Evolutionary conservation across 2,888 invertebrate genomes (phyloP), one percentile per base, ranked within the genome.

Genomic region (Stenolophus ochropezus): DNA sequence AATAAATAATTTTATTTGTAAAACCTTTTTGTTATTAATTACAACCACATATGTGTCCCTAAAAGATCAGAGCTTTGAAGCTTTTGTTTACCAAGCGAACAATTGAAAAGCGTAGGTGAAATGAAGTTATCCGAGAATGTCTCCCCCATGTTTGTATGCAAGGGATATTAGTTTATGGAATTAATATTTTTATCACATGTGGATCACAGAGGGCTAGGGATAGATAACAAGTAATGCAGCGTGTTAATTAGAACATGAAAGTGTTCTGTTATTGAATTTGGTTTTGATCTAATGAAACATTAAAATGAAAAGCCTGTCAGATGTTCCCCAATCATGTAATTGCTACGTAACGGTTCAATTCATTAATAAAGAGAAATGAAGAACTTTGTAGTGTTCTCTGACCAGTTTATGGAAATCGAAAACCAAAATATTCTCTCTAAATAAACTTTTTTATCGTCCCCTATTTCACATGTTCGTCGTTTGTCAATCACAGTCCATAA

Each of bases 1-100:
- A n/a, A n/a, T n/a, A n/a, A n/a, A n/a, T n/a, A n/a, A n/a, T n/a
- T n/a, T n/a, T n/a, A n/a, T n/a, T n/a, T n/a, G n/a, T n/a, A n/a
- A n/a, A n/a, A n/a, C n/a, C n/a, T n/a, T n/a, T n/a, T n/a, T n/a
- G n/a, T n/a, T n/a, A n/a, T n/a, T n/a, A n/a, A n/a, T n/a, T n/a
- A n/a, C n/a, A n/a, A n/a, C n/a, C n/a, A n/a, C n/a, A n/a, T n/a
- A n/a, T n/a, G n/a, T n/a, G n/a, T n/a, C n/a, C n/a, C n/a, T n/a
- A n/a, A n/a, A n/a, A 23, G 61, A 61, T 61, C 61, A 61, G n/a
- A 61, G 61, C 61, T 25, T 21, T 25, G 25, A 61, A 61, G 61
- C 61, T 61, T 61, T 61, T 61, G 61, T 61, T 61, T 61, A 25
- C 25, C 61, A 61, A 25, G 61, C 61, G 61, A 56, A 61, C 61